A percentile compares a stretch with the other conserved stretches of the same genome.
phyloP scores from a whole-genome alignment of 2,888 invertebrate genomes.

The Malthinus seriepunctatus region DNA sequence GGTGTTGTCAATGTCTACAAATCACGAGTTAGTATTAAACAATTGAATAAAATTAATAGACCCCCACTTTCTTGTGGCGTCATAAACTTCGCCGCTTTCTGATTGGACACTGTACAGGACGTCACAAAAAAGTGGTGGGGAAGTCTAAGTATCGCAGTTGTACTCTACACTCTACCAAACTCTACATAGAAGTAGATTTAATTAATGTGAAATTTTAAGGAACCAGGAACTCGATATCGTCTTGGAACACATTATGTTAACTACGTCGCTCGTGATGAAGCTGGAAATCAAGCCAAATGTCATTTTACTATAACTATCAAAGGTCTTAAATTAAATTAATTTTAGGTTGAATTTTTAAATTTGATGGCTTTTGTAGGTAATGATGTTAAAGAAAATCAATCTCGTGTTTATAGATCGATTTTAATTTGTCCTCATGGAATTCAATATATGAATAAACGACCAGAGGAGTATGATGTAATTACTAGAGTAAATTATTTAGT shows the following conservation, averaged over 20 bases:
- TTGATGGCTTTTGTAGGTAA: slow-evolving; percentile 30
- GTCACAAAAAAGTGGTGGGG: no score
- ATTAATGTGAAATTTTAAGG: slow-evolving; percentile 47
- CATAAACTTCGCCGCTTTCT: no score
- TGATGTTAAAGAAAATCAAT: slow-evolving; percentile 20
- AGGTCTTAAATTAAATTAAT: slow-evolving; percentile 50
- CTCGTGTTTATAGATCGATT: slow-evolving; percentile 43
- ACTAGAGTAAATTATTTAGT: slow-evolving; percentile 26
- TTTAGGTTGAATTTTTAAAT: slow-evolving; percentile 7
- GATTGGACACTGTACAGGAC: no score
- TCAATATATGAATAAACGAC: slow-evolving; percentile 44
- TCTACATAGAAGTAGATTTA: no score
- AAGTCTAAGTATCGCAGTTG: no score
- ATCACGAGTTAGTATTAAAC: slow-evolving; percentile 57
- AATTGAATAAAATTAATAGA: background rate
- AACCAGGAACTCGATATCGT: slow-evolving; percentile 64
- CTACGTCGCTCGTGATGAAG: slow-evolving; percentile 66
- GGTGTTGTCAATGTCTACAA: slow-evolving; percentile 61
- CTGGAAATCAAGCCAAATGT: slow-evolving; percentile 66
- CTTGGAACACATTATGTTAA: slow-evolving; percentile 64
- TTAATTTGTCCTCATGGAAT: slow-evolving; percentile 50
- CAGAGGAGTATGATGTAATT: slow-evolving; percentile 44
- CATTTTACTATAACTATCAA: slow-evolving; percentile 65
- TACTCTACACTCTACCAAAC: no score
- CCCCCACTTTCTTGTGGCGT: no score